phyloP scores from a whole-genome alignment of 2,797 vertebrate genomes.

The Pristis pectinata region DNA sequence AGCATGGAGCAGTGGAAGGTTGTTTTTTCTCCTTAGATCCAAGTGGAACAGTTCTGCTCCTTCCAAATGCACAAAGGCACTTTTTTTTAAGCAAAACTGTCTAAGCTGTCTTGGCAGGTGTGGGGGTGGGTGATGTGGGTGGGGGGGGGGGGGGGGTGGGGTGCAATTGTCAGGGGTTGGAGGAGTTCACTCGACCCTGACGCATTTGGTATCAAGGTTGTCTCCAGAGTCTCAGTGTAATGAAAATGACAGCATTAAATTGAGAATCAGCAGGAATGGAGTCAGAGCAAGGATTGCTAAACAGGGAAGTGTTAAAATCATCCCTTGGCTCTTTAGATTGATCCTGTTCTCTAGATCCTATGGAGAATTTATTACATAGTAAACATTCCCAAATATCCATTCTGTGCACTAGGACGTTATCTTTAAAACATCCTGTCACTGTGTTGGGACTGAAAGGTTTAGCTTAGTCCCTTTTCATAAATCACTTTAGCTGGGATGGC shows the following conservation, averaged over 20 bases:
- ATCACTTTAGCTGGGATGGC: background rate
- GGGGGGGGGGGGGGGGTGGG: no score
- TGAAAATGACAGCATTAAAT: background rate
- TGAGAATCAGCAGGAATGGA: background rate
- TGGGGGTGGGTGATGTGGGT: no score
- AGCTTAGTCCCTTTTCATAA: background rate
- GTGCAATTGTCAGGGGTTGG: no score
- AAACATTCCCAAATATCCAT: background rate
- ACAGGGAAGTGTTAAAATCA: background rate
- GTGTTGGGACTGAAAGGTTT: background rate
- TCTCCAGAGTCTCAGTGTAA: no score
- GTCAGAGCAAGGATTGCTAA: background rate
- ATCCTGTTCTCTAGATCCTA: background rate
- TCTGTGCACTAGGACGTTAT: no score
- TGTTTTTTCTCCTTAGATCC: background rate
- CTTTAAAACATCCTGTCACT: background rate
- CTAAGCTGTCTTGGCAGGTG: no score
- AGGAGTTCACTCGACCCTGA: no score
- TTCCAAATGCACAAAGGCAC: background rate
- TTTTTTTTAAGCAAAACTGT: background rate
- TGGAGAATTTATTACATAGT: background rate
- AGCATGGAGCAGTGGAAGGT: background rate
- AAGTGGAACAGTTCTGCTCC: background rate
- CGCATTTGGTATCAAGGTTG: no score
- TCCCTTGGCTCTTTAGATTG: background rate